Evolutionary conservation across 2,797 vertebrate genomes (phyloP).

Genomic region (Syndactyla subalaris): DNA sequence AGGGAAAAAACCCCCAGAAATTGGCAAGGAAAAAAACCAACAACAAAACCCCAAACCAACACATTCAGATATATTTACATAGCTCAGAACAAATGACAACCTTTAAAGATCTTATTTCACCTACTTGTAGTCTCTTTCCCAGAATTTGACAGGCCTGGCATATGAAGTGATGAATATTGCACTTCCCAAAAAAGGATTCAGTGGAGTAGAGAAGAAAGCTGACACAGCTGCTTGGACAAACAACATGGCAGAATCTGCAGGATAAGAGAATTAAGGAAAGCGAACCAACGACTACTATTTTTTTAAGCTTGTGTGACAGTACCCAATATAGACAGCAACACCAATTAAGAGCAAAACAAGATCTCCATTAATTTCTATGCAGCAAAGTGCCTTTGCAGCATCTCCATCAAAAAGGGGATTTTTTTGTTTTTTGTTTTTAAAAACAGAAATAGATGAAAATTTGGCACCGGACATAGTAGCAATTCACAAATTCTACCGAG

Average conservation of each 20-base stretch:
- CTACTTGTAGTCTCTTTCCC: constrained; percentile 99
- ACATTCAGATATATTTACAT: background rate
- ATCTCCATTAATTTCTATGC: background rate
- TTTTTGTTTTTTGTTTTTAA: background rate
- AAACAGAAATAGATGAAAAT: background rate
- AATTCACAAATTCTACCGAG: background rate
- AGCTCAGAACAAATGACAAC: background rate
- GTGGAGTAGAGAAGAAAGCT: constrained; percentile 93
- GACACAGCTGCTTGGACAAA: constrained; percentile 94
- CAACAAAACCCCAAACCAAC: background rate
- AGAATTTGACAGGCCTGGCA: constrained; percentile 96
- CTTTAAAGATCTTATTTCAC: constrained; percentile 34
- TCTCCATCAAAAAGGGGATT: background rate
- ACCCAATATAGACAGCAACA: background rate
- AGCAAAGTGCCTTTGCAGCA: background rate
- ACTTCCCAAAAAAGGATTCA: constrained; percentile 97
- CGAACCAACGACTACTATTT: background rate
- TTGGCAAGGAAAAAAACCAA: accelerated
- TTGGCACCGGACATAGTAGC: background rate
- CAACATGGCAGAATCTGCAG: constrained; percentile 94
- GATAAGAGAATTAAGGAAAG: constrained; percentile 80
- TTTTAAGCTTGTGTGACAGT: background rate
- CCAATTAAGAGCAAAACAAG: background rate
- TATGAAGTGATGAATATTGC: constrained; percentile 99
- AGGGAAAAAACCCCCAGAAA: background rate